A percentile compares a stretch with the other conserved stretches of the same genome.
Evolutionary conservation across 2,113 vertebrate species (phyloP).

Genomic region (Merops nubicus): DNA sequence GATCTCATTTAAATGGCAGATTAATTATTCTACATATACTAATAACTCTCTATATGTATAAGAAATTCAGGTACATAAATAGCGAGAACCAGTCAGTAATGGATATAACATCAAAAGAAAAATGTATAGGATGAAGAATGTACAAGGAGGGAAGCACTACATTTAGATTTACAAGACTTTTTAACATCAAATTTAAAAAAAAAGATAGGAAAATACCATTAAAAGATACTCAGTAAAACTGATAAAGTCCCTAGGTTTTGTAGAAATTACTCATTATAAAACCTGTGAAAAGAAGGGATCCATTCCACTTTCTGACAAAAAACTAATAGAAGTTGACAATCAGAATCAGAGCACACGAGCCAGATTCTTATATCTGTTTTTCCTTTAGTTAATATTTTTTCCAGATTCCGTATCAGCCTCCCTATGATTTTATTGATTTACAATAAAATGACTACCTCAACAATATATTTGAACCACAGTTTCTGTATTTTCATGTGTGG

Average conservation of each 20-base stretch:
- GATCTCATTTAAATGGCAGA: not conserved
- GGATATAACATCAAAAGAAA: not conserved
- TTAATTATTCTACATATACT: not conserved
- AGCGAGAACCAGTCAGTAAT: not conserved
- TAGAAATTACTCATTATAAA: not conserved
- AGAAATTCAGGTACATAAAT: not conserved
- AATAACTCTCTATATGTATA: not conserved
- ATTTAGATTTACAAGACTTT: not conserved
- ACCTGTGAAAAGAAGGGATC: not conserved
- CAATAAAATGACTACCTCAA: not conserved
- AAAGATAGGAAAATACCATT: not conserved
- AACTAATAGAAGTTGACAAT: not conserved
- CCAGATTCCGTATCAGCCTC: not conserved
- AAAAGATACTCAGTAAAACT: not conserved
- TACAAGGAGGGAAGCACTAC: not conserved
- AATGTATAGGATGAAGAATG: not conserved
- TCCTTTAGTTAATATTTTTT: not conserved
- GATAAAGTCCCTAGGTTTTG: not conserved
- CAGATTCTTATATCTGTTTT: not conserved
- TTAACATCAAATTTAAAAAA: not conserved
- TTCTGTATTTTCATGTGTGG: not conserved
- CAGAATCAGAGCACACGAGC: not conserved
- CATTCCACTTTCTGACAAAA: not conserved
- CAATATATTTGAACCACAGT: fast-evolving
- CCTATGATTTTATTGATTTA: not conserved